Evolutionary conservation across 2,888 invertebrate species (phyloP), one percentile per base, ranked within the genome.

Genomic region (Copidosoma aretas): DNA sequence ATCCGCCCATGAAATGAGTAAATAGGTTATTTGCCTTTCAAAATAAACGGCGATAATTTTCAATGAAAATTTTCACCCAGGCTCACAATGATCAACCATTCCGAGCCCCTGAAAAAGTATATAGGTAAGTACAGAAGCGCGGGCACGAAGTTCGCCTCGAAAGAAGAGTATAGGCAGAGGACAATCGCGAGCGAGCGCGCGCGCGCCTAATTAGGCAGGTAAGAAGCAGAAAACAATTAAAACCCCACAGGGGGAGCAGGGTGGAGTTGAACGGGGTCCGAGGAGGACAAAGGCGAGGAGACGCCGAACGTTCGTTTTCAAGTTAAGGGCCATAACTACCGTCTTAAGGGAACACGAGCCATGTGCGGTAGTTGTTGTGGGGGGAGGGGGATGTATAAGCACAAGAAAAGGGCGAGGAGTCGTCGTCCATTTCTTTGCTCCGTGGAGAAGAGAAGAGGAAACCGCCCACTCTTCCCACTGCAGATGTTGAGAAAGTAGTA

Each of bases 1-100:
- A n/a, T n/a, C n/a, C n/a, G n/a, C n/a, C n/a, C n/a, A n/a, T n/a
- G n/a, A n/a, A n/a, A n/a, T n/a, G n/a, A n/a, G n/a, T n/a, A n/a
- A n/a, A n/a, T n/a, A n/a, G n/a, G n/a, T n/a, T n/a, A n/a, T n/a
- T n/a, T n/a, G 75, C 78, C 81, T 80, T 79, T 79, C 78, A 80
- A 82, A 82, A 82, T 82, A 82, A 81, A 82, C 82, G 78, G 73
- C 78, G 82, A 82, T 82, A 81, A 82, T 82, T 81, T 81, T 76
- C 74, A 75, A 79, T 80, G 81, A 80, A 82, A 82, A n/a, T n/a
- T n/a, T n/a, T n/a, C n/a, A n/a, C n/a, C n/a, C n/a, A n/a, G n/a
- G n/a, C n/a, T n/a, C n/a, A n/a, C n/a, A n/a, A n/a, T n/a, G n/a
- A n/a, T n/a, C n/a, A n/a, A n/a, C n/a, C n/a, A n/a, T n/a, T n/a